A percentile compares a stretch with the other conserved stretches of the same genome.
Evolutionary conservation across 2,888 invertebrate genomes (phyloP).

Genomic region (Xestia c-nigrum): DNA sequence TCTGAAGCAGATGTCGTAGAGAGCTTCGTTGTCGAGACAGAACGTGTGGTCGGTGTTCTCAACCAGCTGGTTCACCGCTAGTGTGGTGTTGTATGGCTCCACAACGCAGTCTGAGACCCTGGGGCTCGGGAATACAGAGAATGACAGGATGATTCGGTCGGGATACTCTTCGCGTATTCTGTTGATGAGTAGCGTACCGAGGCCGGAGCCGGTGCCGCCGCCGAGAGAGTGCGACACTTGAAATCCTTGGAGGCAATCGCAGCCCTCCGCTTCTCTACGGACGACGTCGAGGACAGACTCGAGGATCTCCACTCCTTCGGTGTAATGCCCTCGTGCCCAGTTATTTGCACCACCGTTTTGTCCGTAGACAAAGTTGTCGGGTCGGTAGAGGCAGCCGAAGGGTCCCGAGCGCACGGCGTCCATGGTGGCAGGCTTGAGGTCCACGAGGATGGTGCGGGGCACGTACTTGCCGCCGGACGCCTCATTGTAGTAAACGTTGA

Average conservation of each 20-base stretch:
- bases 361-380: conserved; percentile 97
- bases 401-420: conserved; percentile 96
- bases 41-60: conserved; percentile 93
- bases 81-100: conserved; percentile 95
- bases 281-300: conserved; percentile 96
- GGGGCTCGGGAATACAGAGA: conserved; percentile 95
- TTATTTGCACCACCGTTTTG: conserved; percentile 86
- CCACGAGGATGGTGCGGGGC: conserved; percentile 84
- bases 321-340: conserved; percentile 95
- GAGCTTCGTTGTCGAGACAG: conserved; percentile 94
- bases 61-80: conserved; percentile 95
- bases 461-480: conserved; percentile 89
- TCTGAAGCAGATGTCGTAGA: conserved; percentile 94
- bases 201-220: conserved; percentile 88
- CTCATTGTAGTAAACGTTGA: conserved; percentile 95
- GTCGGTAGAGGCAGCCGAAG: conserved; percentile 96
- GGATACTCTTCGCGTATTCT: conserved; percentile 97
- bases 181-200: conserved; percentile 93
- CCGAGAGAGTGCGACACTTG: conserved; percentile 94
- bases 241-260: conserved; percentile 97
- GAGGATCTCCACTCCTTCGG: conserved; percentile 96
- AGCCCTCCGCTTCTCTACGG: conserved; percentile 96
- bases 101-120: conserved; percentile 93
- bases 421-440: conserved; percentile 91
- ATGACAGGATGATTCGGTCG: conserved; percentile 95